Evolutionary conservation across 2,888 invertebrate genomes (phyloP), one percentile per base, ranked within the genome.

Genomic region (Philereme vetulata): DNA sequence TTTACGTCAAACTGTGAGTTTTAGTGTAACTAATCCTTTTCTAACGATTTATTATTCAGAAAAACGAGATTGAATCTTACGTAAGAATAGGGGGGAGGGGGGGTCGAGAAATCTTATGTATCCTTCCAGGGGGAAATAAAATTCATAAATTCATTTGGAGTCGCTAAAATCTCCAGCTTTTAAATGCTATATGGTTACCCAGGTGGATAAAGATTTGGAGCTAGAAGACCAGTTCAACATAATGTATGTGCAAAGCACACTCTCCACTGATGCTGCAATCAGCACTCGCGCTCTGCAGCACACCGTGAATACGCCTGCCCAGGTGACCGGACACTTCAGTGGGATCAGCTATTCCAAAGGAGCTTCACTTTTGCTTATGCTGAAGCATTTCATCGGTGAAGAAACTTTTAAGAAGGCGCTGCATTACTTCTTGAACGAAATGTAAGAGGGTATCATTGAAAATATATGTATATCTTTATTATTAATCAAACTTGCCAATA

Each of bases 281-380:
- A 47, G 47, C 11, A 93, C 94, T 0, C 93, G 94, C 71, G 93
- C 96, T 0, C 84, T 96, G 57, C 93, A 93, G 35, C 90, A 94
- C 48, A 75, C 82, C 0, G 95, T 95, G 0, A 92, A 93, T 60
- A 93, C 93, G 0, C 95, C 95, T 0, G 71, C 86, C 0, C 93
- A 96, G 76, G 93, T 96, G 1, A 87, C 90, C 0, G 92, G 88
- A 0, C 94, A 95, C 81, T 96, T 96, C 72, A 93, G 93, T 54
- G 93, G 89, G 6, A 95, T 96, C 70, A 94, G 95, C 4, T 96
- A 96, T 73, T 93, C 93, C 10, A 96, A 96, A 78, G 95, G 94
- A 4, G 94, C 90, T 4, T 76, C 93, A 0, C 81, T 95, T 2
- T 86, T 96, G 11, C 92, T 95, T 38, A 96, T 96, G 96, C 76